Base-by-base conservation (phyloP, 1,140 invertebrate species). In the Trissolcus basalis region DNA sequence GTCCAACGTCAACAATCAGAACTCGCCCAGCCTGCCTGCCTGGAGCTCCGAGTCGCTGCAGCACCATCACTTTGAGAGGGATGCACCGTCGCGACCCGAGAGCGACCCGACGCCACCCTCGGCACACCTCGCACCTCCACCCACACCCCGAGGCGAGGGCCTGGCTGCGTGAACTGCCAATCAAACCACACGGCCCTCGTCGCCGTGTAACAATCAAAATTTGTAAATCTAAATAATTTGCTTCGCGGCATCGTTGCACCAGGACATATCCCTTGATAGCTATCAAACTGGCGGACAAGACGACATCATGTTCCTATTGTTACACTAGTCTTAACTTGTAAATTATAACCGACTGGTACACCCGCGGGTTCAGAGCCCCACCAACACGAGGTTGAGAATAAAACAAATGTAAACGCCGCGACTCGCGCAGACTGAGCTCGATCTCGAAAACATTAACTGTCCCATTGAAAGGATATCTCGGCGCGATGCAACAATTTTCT, bases 271-370 rank as follows among this genome's bases (percentile, higher is more conserved):
- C 78, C 75, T 68, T 50, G 54, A 64, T 67, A 63, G 53, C 60
- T 67, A 63, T 75, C 59, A 69, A 77, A 80, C 75, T 79, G 81
- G 80, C 81, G 76, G 81, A 81, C 77, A 82, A 83, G 84, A 85
- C 80, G 84, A 85, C 80, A 83, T 69, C 83, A 88, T 88, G 86
- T 88, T 87, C 87, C 86, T 88, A 86, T 86, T 87, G 83, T 86
- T 82, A 85, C 83, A 86, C 87, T 88, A 88, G 87, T 88, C 87
- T 86, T 86, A 87, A 87, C 56, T 79, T 79, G 80, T 84, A 82
- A 84, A 81, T 68, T 79, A 78, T 67, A 71, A 61, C 48, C 64
- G 74, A 71, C 68, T 70, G 68, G 74, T 69, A 47, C 58, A 36
- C 11, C 19, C 53, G 36, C 19, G 19, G 19, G 2, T 27, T 27